Evolutionary conservation across 1,140 invertebrate species (phyloP), one percentile per base, ranked within the genome.

Genomic region (Tribolium madens): DNA sequence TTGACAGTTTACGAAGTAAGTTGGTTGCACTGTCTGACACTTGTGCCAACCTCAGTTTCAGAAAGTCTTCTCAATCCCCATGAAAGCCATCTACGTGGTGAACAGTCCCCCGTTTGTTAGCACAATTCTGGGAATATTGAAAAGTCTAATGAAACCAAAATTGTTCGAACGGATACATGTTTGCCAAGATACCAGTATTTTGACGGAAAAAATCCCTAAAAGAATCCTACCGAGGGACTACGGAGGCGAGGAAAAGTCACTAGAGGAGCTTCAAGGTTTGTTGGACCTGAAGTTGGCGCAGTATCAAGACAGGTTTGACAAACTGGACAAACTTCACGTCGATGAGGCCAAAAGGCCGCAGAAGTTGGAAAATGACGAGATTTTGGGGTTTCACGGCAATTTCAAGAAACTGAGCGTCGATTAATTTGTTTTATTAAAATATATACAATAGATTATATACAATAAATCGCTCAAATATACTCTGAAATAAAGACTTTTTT

Each of bases 401-500:
- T 69, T 69, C 14, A 69, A 69, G 7, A 69, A 33, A 13, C 14
- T 69, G 13, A 17, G 9, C 14, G 64, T 69, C 7, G 64, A 69
- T 69, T 69, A 36, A 46, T 33, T 36, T 26, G 15, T 26, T 26
- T 26, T 26, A 26, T 26, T 26, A 26, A 26, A 26, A 52, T 52
- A 42, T 42, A 9, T n/a, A 50, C 14, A 18, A 31, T 73, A 73
- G 6, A n/a, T 4, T 26, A 68, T 31, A 42, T 50, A 47, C 70
- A 26, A 4, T n/a, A 70, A 70, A 21, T 14, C 12, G 73, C 21
- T 85, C 79, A 89, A 71, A 89, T 86, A 76, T 88, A 89, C 52
- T 89, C 88, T 0, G 87, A 88, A 64, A 89, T 86, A 74, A 89
- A 89, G 18, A 89, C 86, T 80, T 88, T 89, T 69, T 89, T 89